These are phyloP conservation scores for Lepidocolaptes lacrymiger DNA, from an alignment of 2,797 vertebrate genomes.

Conservation along the genomic window DNA sequence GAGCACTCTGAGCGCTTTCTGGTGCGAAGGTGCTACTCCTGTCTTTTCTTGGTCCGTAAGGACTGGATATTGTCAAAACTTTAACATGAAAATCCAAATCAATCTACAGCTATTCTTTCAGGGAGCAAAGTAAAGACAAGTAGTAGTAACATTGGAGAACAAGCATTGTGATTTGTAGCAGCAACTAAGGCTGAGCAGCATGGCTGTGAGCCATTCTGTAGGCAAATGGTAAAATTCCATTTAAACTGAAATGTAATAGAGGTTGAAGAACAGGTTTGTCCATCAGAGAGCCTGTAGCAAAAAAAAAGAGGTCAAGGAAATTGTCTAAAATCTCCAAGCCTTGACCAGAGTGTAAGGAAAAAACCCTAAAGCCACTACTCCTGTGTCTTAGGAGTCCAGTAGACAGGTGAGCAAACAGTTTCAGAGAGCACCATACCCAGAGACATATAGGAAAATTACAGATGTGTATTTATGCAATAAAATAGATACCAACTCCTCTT, in stretches of 20 bases:
- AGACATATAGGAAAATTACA: background rate
- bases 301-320: background rate
- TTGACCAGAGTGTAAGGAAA: background rate
- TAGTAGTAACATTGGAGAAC: background rate
- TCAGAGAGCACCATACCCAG: background rate
- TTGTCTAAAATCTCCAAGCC: background rate
- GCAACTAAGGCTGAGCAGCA: background rate
- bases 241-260: background rate
- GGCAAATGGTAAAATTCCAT: background rate
- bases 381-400: background rate
- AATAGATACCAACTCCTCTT: background rate
- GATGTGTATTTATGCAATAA: background rate
- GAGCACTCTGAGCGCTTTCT: background rate
- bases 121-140: background rate
- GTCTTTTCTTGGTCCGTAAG: background rate
- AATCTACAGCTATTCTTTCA: background rate
- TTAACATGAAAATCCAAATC: background rate
- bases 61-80: background rate
- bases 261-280: background rate
- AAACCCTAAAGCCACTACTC: fast-evolving
- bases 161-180: background rate
- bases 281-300: background rate
- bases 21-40: background rate
- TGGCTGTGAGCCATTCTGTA: background rate
- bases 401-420: background rate